These are phyloP conservation scores for Drosophila lacteicornis DNA, from an alignment of 1,140 invertebrate genomes.

Conservation along the genomic window DNA sequence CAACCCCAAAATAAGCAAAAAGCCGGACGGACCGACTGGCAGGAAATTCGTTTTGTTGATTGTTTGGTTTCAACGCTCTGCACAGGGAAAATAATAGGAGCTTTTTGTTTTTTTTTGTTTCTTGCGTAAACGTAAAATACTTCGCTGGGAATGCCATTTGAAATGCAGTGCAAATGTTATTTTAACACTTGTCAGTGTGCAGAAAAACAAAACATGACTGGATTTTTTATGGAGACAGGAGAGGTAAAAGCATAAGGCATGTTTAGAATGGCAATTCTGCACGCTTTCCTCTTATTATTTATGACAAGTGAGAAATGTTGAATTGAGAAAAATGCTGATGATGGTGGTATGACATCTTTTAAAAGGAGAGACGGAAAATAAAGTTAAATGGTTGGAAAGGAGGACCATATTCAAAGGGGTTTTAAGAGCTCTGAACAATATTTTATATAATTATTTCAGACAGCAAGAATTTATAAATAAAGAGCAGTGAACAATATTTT, in stretches of 20 bases:
- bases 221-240: slow-evolving; percentile 13
- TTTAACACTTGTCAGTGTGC: slow-evolving; percentile 56
- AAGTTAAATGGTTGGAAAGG: too few relatives aligned
- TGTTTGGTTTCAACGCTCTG: slow-evolving; percentile 38
- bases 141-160: slow-evolving; percentile 40
- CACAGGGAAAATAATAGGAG: slow-evolving; percentile 9
- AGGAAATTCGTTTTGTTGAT: slow-evolving; percentile 54
- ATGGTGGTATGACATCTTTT: neutral
- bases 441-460: neutral
- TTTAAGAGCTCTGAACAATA: neutral
- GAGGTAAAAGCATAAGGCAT: slow-evolving; percentile 18
- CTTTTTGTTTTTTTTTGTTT: neutral
- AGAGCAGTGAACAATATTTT: neutral
- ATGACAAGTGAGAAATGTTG: slow-evolving; percentile 33
- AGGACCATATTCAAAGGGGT: neutral
- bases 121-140: slow-evolving; percentile 12
- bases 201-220: slow-evolving; percentile 41
- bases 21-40: neutral
- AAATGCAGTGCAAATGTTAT: slow-evolving; percentile 65
- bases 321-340: slow-evolving; percentile 25
- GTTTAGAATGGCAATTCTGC: slow-evolving; percentile 40
- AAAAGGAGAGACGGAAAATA: neutral
- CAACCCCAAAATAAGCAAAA: slow-evolving; percentile 6
- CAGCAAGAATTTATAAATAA: too few relatives aligned
- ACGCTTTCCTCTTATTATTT: slow-evolving; percentile 47